Conservation (phyloP, 2,113 vertebrate species). For the Esox niger region DNA sequence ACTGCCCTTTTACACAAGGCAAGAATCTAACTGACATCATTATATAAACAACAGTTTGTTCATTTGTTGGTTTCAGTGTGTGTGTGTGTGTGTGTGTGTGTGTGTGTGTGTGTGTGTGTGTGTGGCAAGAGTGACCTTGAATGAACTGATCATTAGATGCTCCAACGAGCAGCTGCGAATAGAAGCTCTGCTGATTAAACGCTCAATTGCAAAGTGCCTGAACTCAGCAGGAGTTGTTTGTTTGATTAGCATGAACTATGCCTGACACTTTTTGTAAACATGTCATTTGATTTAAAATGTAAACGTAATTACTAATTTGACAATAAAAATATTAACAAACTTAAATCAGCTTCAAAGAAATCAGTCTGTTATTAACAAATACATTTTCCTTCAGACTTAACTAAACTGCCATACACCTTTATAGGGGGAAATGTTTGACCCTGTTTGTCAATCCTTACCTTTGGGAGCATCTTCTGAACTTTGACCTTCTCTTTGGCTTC, state of each 20-base stretch:
- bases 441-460: constrained; percentile 36
- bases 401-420: too few species aligned
- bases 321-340: background rate
- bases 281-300: background rate
- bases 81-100: too few species aligned
- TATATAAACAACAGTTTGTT: too few species aligned
- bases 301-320: background rate
- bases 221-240: background rate
- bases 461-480: constrained; percentile 63
- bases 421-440: too few species aligned
- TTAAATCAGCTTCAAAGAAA: background rate
- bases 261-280: background rate
- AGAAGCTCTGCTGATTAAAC: background rate
- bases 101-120: too few species aligned
- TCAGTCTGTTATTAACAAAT: background rate
- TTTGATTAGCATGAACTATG: background rate
- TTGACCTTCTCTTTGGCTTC: constrained; percentile 62
- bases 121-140: background rate
- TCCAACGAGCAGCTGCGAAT: background rate
- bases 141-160: background rate
- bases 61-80: too few species aligned
- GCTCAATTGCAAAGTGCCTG: background rate
- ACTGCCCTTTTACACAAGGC: too few species aligned
- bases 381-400: background rate
- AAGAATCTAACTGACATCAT: too few species aligned